Conservation (phyloP, 35 echinoderm and acorn worm genomes). For the Lytechinus pictus region DNA sequence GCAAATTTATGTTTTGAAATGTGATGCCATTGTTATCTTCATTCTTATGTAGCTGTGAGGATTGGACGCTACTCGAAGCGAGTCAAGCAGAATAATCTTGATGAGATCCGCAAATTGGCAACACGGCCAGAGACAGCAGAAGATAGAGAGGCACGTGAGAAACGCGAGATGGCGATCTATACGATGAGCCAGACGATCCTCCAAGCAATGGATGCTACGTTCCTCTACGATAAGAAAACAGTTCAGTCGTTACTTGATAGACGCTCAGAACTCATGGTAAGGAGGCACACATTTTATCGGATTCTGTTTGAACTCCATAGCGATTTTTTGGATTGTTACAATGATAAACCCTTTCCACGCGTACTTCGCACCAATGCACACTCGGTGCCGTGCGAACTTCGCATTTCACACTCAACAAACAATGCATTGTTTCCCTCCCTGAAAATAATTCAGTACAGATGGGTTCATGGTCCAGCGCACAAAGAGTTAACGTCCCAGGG, state of each 20-base stretch:
- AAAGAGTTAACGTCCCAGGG: too few species aligned
- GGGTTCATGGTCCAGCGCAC: too few species aligned
- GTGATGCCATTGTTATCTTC: background rate
- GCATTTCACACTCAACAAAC: too few species aligned
- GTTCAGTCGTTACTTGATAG: constrained; percentile 54
- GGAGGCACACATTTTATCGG: too few species aligned
- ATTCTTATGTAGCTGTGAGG: constrained; percentile 74
- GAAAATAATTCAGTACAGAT: too few species aligned
- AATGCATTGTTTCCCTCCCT: too few species aligned
- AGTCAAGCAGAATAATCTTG: constrained; percentile 84
- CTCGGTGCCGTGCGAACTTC: too few species aligned
- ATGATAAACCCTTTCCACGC: too few species aligned
- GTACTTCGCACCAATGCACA: too few species aligned
- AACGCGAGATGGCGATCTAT: constrained; percentile 86
- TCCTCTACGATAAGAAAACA: constrained; percentile 70
- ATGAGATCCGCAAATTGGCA: constrained; percentile 78
- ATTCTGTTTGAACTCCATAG: too few species aligned
- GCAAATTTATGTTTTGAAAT: too few species aligned
- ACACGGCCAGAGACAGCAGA: constrained; percentile 81
- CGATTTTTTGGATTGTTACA: too few species aligned
- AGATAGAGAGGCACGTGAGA: constrained; percentile 84
- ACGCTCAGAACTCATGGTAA: constrained; percentile 80
- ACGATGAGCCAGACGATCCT: constrained; percentile 82
- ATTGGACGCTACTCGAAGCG: constrained; percentile 97
- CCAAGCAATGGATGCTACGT: constrained; percentile 75